Evolutionary conservation across 2,797 vertebrate species (phyloP), one percentile per base, ranked within the genome.

Genomic region (Gephyroberyx darwinii): DNA sequence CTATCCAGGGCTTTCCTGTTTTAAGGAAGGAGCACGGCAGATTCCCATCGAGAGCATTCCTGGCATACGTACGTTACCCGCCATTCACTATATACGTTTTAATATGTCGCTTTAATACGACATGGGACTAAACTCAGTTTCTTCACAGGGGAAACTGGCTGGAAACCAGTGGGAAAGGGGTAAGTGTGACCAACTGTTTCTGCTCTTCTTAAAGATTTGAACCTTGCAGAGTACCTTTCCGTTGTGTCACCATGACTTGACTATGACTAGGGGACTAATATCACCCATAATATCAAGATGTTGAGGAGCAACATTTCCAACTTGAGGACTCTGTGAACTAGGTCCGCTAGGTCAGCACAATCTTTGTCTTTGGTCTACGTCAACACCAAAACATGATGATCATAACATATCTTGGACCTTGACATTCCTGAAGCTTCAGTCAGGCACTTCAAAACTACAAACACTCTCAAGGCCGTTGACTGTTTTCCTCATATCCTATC

Each of bases 21-120:
- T 99, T 93, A 99, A 98, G 90, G 98, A 99, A 71, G 98, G 98
- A 88, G 96, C 99, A 69, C 95, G 96, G 60, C 98, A 99, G 91
- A 99, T 99, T 90, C 97, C 98, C 33, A 97, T 99, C 73, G 98
- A 99, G 92, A 99, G 95, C 93, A 99, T 99, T 93, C 98, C 98
- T 75, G 98, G 98, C 88, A 99, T 99, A 88, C 95, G 97, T 99
- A 96, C 3, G 97, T 95, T 59, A 41, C 8, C 64, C 0, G 59
- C 10, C 48, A 4, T 22, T 13, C 19, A 57, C 2, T 10, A 0
- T 57, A 5, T 58, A 26, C 26, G 26, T 26, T 26, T 26, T 26
- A 26, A 26, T 26, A 26, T 4, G 26, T 26, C 26, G 9, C 33
- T 41, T 39, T 1, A 1, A 4, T 43, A 8, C n/a, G 7, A 58